Evolutionary conservation across 2,113 vertebrate genomes (phyloP), one percentile per base, ranked within the genome.

Genomic region (Prietella phreatophila): DNA sequence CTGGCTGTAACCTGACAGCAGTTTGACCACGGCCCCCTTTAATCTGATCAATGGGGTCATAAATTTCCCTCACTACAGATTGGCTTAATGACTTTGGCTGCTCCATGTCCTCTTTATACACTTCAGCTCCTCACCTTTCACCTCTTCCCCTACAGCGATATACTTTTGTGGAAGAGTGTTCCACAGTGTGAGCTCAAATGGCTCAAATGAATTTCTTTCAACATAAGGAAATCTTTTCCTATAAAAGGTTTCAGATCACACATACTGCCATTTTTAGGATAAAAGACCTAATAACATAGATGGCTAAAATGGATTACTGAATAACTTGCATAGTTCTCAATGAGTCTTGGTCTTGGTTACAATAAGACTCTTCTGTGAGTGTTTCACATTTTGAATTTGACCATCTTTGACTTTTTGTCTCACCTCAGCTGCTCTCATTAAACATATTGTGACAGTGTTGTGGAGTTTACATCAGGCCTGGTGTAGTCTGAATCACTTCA

Each of bases 51-150:
- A 75, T 82, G 65, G 76, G 65, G 63, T 85, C 87, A 89, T 90
- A 87, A 90, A 90, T 90, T 87, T 89, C 80, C 50, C 17, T 76
- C 85, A 80, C 71, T 86, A 56, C 79, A 86, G 65, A 90, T 61
- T 90, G 81, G 65, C 73, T 84, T 87, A 86, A 90, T 89, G 89
- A 87, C 83, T 89, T 75, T 67, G 86, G 86, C 85, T 90, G 85
- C 87, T 61, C 75, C 3, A 11, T 89, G 56, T 87, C 85, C 87
- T 86, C 36, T 86, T 90, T 76, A 87, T 87, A 83, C 86, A 83
- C 85, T 87, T 69, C 87, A 82, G 69, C 8, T 22, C 15, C 65
- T 89, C 73, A 90, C 87, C 85, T 88, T 75, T 90, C 87, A 90
- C 89, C 89, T 87, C 53, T 73, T 63, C 58, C 47, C 85, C 76